Percentiles rank a stretch among this genome's conserved stretches.
phyloP scores from a whole-genome alignment of 2,888 invertebrate genomes.

The Phortica magna region DNA sequence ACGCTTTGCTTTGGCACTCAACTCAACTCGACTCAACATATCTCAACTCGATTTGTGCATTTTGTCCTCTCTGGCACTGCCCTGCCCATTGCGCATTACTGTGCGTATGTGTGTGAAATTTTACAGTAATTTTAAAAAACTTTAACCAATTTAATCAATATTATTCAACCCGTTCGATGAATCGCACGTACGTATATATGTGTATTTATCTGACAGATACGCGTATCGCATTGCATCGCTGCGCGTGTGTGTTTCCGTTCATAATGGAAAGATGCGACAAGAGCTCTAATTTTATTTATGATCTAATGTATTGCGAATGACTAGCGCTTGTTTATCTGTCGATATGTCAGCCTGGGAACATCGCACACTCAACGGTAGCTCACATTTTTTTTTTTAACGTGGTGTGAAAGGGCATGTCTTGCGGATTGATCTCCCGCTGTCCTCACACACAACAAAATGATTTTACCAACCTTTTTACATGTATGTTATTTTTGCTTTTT shows the following conservation, averaged over 20 bases:
- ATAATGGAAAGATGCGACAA: conserved; percentile 65
- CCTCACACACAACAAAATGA: conserved; percentile 38
- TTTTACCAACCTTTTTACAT: conserved; percentile 26
- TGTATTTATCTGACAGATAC: conserved; percentile 20
- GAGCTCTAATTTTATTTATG: conserved; percentile 74
- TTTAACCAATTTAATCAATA: conserved; percentile 76
- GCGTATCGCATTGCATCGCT: conserved; percentile 40
- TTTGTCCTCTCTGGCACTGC: neutral
- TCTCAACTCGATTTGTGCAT: neutral
- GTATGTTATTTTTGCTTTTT: conserved; percentile 3
- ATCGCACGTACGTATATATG: conserved; percentile 50
- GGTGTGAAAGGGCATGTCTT: conserved; percentile 77
- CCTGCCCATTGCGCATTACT: conserved; percentile 11
- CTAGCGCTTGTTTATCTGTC: neutral
- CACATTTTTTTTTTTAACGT: conserved; percentile 54
- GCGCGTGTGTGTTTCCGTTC: conserved; percentile 58
- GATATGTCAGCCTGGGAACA: neutral
- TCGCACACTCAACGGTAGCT: conserved; percentile 36
- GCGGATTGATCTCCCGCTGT: conserved; percentile 76
- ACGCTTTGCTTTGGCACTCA: neutral
- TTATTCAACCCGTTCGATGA: conserved; percentile 64
- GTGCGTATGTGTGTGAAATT: conserved; percentile 74
- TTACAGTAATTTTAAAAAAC: conserved; percentile 75
- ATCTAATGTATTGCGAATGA: conserved; percentile 63
- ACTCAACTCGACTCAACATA: neutral